Conservation (phyloP, 1,140 invertebrate genomes). For the Trypoxylus dichotomus region DNA sequence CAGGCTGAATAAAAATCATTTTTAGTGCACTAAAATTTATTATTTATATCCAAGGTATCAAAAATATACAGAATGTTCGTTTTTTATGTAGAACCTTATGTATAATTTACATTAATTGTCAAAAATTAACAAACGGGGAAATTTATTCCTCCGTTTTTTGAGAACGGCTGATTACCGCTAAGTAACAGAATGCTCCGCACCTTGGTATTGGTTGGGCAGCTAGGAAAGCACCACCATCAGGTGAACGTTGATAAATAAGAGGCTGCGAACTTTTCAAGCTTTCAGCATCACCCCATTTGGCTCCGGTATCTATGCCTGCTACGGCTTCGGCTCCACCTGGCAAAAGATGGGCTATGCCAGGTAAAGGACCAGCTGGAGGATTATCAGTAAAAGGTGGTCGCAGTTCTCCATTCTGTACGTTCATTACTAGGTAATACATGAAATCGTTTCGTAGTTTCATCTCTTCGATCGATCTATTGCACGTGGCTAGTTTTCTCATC, state of each 20-base stretch:
- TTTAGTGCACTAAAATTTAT: no score
- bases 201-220: slow-evolving; percentile 57
- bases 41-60: no score
- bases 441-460: slow-evolving; percentile 59
- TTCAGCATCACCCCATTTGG: slow-evolving; percentile 33
- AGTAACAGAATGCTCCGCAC: slow-evolving; percentile 58
- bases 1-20: no score
- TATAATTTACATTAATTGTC: no score
- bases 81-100: no score
- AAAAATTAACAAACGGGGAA: no score
- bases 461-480: slow-evolving; percentile 52
- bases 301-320: not conserved
- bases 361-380: slow-evolving; percentile 52
- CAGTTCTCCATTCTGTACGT: slow-evolving; percentile 54
- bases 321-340: slow-evolving; percentile 42
- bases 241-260: slow-evolving; percentile 54
- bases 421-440: slow-evolving; percentile 56
- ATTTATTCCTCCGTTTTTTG: slow-evolving; percentile 36
- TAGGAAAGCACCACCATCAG: slow-evolving; percentile 58
- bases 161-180: slow-evolving; percentile 54
- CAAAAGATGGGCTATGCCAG: slow-evolving; percentile 51
- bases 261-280: slow-evolving; percentile 45
- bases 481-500: slow-evolving; percentile 54
- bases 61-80: no score
- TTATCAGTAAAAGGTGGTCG: slow-evolving; percentile 53